Percentiles rank a stretch among this genome's conserved stretches.
phyloP scores from a whole-genome alignment of 2,888 invertebrate genomes.

The Meganola albula region DNA sequence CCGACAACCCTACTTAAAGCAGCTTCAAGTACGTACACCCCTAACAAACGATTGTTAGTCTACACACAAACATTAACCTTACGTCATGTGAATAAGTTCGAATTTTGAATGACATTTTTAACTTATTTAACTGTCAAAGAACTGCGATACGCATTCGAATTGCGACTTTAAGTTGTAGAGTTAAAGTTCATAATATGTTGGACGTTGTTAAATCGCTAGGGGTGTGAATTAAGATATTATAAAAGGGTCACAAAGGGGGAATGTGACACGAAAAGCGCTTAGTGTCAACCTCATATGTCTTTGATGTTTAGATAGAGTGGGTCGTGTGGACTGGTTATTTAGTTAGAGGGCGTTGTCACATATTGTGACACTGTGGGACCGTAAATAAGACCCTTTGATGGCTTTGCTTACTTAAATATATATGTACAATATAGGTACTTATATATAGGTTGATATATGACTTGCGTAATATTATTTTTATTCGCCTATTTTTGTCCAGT shows the following conservation, averaged over 20 bases:
- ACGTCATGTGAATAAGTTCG: conserved; percentile 16
- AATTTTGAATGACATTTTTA: conserved; percentile 28
- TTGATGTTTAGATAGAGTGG: conserved; percentile 49
- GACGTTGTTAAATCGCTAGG: conserved; percentile 39
- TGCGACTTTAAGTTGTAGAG: conserved; percentile 14
- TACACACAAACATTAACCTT: conserved; percentile 28
- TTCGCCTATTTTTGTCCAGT: no score
- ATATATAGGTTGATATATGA: no score
- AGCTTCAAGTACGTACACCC: conserved; percentile 60
- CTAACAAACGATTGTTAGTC: conserved; percentile 34
- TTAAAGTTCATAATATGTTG: conserved; percentile 29
- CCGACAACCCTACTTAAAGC: conserved; percentile 58
- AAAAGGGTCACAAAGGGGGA: conserved; percentile 58
- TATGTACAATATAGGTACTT: no score
- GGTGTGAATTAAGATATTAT: conserved; percentile 75
- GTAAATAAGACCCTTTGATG: conserved; percentile 22
- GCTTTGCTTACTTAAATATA: background rate
- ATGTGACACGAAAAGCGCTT: conserved; percentile 63
- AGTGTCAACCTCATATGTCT: conserved; percentile 69
- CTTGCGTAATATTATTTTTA: no score
- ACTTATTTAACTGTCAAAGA: conserved; percentile 58
- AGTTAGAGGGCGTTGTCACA: conserved; percentile 33
- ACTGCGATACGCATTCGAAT: conserved; percentile 19
- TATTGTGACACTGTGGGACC: conserved; percentile 24
- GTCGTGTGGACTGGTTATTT: conserved; percentile 45